Evolutionary conservation across 2,888 invertebrate species (phyloP), one percentile per base, ranked within the genome.

Genomic region (Philonicus albiceps): DNA sequence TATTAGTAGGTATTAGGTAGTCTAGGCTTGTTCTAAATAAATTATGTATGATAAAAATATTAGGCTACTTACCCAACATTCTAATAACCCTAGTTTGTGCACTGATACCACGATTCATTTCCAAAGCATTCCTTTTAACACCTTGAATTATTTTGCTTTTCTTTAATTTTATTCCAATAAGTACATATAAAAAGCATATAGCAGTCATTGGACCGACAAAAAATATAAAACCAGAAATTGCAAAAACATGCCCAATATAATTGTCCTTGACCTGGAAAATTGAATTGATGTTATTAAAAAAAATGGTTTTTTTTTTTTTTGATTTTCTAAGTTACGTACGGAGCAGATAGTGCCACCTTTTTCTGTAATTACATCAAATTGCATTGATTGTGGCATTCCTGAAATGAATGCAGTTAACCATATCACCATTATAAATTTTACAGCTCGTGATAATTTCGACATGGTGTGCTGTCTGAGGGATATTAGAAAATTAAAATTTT

Each of bases 171-270:
- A 96, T 91, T 1, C 96, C 96, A 89, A 96, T 96, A 88, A 96
- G 93, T 85, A 96, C 94, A 90, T 98, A 98, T 88, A 98, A 93
- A 88, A 97, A 96, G 43, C 95, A 95, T 90, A 98, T 97, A 87
- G 97, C 93, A 43, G 96, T 96, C 97, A 98, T 97, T 1, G 97
- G 98, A 73, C 96, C 95, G 55, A 97, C 95, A 91, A 98, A 98
- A 92, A 97, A 97, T 90, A 97, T 93, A 90, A 96, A 95, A 89
- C 95, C 95, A 16, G 97, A 96, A 89, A 97, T 94, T 90, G 96
- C 95, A 90, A 97, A 96, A 88, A 95, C 95, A 92, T 96, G 95
- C 87, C 95, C 94, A 85, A 90, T 90, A 93, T 93, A 90, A 91
- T 91, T 89, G 89, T 92, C 90, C 89, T 92, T 91, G 89, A 92